Base-by-base conservation (phyloP, 2,888 invertebrate genomes). In the Ferdinandea cuprea region DNA sequence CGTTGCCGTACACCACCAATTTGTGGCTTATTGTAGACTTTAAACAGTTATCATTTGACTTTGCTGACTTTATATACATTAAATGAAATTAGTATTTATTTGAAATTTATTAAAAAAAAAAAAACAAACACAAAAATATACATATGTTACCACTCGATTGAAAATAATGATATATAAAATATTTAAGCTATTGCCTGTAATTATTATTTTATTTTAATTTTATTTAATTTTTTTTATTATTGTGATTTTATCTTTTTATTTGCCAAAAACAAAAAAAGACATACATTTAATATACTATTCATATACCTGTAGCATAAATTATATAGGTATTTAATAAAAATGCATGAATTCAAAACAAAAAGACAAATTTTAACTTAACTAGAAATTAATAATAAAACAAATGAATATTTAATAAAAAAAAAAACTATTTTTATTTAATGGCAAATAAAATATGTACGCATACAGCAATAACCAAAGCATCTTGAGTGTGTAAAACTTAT, bases 401-500 rank as follows among this genome's bases (percentile, higher is more conserved):
- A 8, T 76, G 52, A 54, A 52, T 77, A 59, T 28, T 54, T 69
- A 77, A 61, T 73, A 25, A 81, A 77, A 21, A 77, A 21, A 54
- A 42, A 66, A 66, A 76, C n/a, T 76, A 77, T 66, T 74, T 74
- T 76, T 76, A 74, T 79, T 78, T 79, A 72, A 65, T 73, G 77
- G 73, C 84, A 79, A 84, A 79, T 79, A 69, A 84, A 83, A 78
- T 66, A 81, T 85, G 85, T 85, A 85, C 88, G 88, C 88, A 90
- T 90, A 90, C 90, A 90, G 90, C 90, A 90, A 90, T 90, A 90
- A 90, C 90, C 90, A 90, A 90, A 90, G 90, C 89, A 90, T 90
- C 90, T 90, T 87, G 83, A 85, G 86, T 86, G 86, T 86, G 85
- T 84, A 85, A 83, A 86, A 81, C 68, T 78, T 83, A 71, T 73